phyloP scores from a whole-genome alignment of 1,140 invertebrate species.

The Hormaphis cornu region DNA sequence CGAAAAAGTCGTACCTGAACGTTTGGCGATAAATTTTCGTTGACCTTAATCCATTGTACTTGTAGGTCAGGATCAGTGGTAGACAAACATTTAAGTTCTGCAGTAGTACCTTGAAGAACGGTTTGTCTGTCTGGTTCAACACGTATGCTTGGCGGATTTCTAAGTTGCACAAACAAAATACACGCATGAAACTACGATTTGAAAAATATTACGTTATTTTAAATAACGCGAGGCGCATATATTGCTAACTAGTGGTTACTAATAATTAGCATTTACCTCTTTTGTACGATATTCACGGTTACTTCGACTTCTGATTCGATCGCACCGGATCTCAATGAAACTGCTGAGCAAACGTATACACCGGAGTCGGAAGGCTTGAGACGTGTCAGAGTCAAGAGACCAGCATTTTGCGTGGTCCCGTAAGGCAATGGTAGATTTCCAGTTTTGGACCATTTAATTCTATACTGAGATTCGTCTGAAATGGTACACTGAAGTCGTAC shows the following conservation, averaged over 20 bases:
- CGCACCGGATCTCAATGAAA: conserved; percentile 5
- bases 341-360: conserved; percentile 68
- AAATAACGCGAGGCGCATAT: too few relatives aligned
- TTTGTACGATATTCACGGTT: not conserved
- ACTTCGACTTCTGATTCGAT: conserved; percentile 23
- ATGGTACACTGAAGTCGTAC: conserved; percentile 49
- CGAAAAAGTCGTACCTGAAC: conserved; percentile 53
- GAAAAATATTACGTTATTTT: too few relatives aligned
- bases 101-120: conserved; percentile 67
- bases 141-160: conserved; percentile 48
- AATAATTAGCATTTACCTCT: not conserved
- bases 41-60: conserved; percentile 70
- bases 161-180: conserved; percentile 15
- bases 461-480: conserved; percentile 31
- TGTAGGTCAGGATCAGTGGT: conserved; percentile 53
- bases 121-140: conserved; percentile 57
- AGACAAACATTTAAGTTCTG: conserved; percentile 60
- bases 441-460: conserved; percentile 49
- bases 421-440: conserved; percentile 47
- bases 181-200: too few relatives aligned
- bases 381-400: conserved; percentile 60
- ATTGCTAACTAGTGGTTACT: too few relatives aligned
- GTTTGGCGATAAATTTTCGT: conserved; percentile 52
- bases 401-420: conserved; percentile 51
- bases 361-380: conserved; percentile 61